Percentiles rank a stretch among this genome's conserved stretches.
Evolutionary conservation across 2,888 invertebrate genomes (phyloP).

Genomic region (Schrankia costaestrigalis): DNA sequence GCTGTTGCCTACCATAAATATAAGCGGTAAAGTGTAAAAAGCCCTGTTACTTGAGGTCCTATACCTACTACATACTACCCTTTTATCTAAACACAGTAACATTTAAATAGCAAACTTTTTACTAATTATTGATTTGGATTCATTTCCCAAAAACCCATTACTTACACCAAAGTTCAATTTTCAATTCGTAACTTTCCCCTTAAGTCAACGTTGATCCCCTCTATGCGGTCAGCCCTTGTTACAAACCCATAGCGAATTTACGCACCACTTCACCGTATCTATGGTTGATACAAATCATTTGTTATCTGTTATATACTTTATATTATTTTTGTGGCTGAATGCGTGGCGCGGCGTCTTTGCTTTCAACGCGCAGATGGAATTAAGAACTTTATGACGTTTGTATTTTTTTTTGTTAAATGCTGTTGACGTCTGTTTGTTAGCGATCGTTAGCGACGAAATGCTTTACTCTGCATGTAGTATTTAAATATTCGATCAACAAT

Average conservation of each 20-base stretch:
- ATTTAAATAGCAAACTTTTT: no score
- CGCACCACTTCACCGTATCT: constrained; percentile 36
- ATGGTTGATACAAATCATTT: constrained; percentile 46
- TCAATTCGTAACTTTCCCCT: constrained; percentile 19
- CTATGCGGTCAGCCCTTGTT: constrained; percentile 38
- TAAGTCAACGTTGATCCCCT: constrained; percentile 22
- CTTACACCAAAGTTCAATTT: constrained; percentile 3
- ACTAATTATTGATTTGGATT: no score
- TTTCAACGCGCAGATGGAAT: constrained; percentile 18
- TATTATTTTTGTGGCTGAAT: constrained; percentile 27
- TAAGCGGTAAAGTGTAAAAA: no score
- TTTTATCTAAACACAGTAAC: no score
- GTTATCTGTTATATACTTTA: constrained; percentile 40
- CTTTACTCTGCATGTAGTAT: no score
- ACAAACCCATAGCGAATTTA: constrained; percentile 36
- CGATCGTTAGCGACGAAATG: no score
- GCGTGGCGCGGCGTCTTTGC: constrained; percentile 28
- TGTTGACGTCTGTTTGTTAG: no score
- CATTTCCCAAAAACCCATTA: neutral
- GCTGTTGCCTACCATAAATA: no score
- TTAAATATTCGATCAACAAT: no score
- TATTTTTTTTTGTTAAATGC: constrained; percentile 5
- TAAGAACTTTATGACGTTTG: constrained; percentile 7
- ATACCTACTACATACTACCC: no score
- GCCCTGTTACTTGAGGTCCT: no score